phyloP scores from a whole-genome alignment of 1,140 invertebrate genomes.

The Eurosta solidaginis region DNA sequence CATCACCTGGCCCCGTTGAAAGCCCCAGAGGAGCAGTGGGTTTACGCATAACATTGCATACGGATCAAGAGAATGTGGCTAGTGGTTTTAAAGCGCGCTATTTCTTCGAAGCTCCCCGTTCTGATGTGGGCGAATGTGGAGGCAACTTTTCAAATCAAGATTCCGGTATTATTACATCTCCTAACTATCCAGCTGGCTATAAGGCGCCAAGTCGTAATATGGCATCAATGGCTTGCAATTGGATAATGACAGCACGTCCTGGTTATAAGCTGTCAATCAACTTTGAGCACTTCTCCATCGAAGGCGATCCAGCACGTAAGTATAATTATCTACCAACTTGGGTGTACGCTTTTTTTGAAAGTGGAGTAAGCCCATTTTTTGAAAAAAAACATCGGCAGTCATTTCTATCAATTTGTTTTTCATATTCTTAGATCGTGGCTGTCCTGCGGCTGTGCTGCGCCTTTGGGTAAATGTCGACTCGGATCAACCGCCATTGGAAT shows the following conservation, averaged over 20 bases:
- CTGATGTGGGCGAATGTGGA: conserved; percentile 89
- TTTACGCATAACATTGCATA: conserved; percentile 81
- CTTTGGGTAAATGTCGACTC: conserved; percentile 78
- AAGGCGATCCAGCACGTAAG: conserved; percentile 83
- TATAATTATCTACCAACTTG: conserved; percentile 26
- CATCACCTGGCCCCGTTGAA: conserved; percentile 87
- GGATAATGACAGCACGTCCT: conserved; percentile 84
- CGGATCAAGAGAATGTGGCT: conserved; percentile 80
- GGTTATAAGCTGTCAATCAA: conserved; percentile 83
- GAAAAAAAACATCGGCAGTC: background rate
- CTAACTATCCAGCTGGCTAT: conserved; percentile 86
- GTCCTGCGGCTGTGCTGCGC: conserved; percentile 85
- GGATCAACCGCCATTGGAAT: conserved; percentile 77
- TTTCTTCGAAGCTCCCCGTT: conserved; percentile 82
- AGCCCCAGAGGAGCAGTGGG: conserved; percentile 83
- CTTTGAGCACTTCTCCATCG: conserved; percentile 85
- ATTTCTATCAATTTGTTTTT: background rate
- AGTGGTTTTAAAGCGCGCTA: conserved; percentile 91
- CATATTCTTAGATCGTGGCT: conserved; percentile 73
- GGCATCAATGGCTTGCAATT: conserved; percentile 86
- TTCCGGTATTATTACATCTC: conserved; percentile 85
- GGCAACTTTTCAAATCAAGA: conserved; percentile 83
- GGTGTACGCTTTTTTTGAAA: no score
- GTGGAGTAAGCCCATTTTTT: background rate
- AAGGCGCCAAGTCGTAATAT: conserved; percentile 74